Percentiles rank a stretch among this genome's conserved stretches.
phyloP scores from a whole-genome alignment of 2,888 invertebrate genomes.

The Aethes cnicana region DNA sequence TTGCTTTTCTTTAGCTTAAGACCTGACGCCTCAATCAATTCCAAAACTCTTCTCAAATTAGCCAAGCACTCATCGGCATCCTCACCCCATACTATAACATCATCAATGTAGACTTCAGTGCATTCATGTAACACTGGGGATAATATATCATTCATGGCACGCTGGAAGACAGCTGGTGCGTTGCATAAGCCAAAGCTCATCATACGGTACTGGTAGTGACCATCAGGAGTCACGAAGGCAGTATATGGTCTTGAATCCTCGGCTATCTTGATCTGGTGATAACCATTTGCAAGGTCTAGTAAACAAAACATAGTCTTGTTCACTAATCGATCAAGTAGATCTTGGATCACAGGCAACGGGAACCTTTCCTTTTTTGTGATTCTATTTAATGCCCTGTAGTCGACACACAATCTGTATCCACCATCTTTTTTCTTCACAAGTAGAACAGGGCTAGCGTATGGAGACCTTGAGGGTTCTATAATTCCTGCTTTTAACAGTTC shows the following conservation, averaged over 20 bases:
- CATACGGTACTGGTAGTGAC: constrained; percentile 19
- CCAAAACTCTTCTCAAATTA: constrained; percentile 2
- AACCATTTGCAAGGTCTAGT: constrained; percentile 29
- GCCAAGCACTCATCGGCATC: neutral
- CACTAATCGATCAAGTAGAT: constrained; percentile 29
- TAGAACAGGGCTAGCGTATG: constrained; percentile 11
- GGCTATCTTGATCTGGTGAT: constrained; percentile 31
- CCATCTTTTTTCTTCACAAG: constrained; percentile 13
- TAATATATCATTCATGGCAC: constrained; percentile 19
- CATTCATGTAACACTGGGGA: too few species aligned
- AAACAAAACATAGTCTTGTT: constrained; percentile 29
- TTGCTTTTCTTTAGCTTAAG: constrained; percentile 28
- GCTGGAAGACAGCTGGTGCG: constrained; percentile 25
- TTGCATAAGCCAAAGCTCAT: constrained; percentile 30
- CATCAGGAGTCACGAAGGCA: constrained; percentile 31
- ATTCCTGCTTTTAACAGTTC: constrained; percentile 21
- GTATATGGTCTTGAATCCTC: constrained; percentile 25
- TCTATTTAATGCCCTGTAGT: constrained; percentile 25
- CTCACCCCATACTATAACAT: constrained; percentile 8
- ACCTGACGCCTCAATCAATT: neutral
- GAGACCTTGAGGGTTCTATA: constrained; percentile 15
- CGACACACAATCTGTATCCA: constrained; percentile 10
- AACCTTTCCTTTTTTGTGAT: constrained; percentile 28
- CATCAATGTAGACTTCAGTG: constrained; percentile 19
- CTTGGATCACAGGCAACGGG: constrained; percentile 31